Evolutionary conservation across 2,888 invertebrate genomes (phyloP), one percentile per base, ranked within the genome.

Genomic region (Sminthurides aquaticus): DNA sequence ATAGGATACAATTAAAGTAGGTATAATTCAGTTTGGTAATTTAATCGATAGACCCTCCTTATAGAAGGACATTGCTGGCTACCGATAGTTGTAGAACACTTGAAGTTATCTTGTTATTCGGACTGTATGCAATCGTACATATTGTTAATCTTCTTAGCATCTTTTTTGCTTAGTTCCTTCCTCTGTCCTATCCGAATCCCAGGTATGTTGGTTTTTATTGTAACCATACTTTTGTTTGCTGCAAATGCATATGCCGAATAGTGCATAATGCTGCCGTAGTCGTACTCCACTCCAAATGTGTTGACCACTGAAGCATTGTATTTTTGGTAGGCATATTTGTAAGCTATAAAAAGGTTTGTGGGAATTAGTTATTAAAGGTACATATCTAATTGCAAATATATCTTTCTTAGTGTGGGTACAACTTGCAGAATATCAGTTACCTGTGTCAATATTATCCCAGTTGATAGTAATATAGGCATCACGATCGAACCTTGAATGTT

Each of bases 161-260:
- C 68, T 25, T 48, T 58, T 49, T 24, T 15, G 49, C 65, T 68
- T 20, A 68, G 49, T 2, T 58, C 60, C 24, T 20, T 15, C 22
- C 64, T 59, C 56, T 68, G 68, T 8, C 68, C 65, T 26, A 68
- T 68, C 20, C n/a, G 2, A 3, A 24, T 48, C 15, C 34, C 34
- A 1, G 57, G 18, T n/a, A 20, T 11, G 20, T 29, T 52, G 1
- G 64, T 49, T 1, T 54, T 57, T 27, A 68, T 66, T 3, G 66
- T 61, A 2, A 64, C 61, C n/a, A 2, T 20, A 28, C 25, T 49
- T 18, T 58, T 27, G 60, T 67, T 61, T 24, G 52, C 79, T 56
- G 79, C 79, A 70, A 81, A 81, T 15, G 80, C 80, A 58, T 78
- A 78, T 43, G 79, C 78, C 60, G 78, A 79, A 67, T 80, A 80